Conservation (phyloP, 2,888 invertebrate genomes). For the Tholera decimalis region DNA sequence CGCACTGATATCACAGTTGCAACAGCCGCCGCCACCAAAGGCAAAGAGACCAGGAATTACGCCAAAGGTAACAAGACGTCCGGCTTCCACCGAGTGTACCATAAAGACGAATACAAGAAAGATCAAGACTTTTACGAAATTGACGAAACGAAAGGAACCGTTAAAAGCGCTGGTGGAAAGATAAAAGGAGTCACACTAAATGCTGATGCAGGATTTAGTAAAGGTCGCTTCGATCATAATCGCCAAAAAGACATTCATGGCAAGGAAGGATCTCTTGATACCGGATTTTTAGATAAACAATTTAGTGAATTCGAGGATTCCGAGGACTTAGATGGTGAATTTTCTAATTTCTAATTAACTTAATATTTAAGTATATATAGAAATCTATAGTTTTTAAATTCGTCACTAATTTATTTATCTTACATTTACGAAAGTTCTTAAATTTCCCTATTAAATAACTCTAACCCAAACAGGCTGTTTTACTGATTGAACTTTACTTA, state of each 20-base stretch:
- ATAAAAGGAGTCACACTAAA: slow-evolving; percentile 84
- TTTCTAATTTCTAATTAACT: slow-evolving; percentile 71
- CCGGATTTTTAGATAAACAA: slow-evolving; percentile 88
- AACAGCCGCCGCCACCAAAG: slow-evolving; percentile 82
- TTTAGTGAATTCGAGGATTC: slow-evolving; percentile 86
- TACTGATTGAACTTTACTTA: not conserved
- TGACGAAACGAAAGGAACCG: slow-evolving; percentile 88
- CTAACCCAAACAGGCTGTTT: not conserved
- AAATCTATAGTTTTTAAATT: not conserved
- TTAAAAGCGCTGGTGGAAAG: slow-evolving; percentile 88
- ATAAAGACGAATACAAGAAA: slow-evolving; percentile 92
- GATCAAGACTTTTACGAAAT: slow-evolving; percentile 92
- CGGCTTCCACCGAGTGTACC: slow-evolving; percentile 91
- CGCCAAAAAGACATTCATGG: slow-evolving; percentile 85
- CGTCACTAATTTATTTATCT: not conserved
- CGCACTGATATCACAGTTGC: slow-evolving; percentile 81
- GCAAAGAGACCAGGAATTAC: slow-evolving; percentile 87
- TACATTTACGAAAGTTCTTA: not conserved
- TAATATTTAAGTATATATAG: not conserved
- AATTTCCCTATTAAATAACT: not conserved
- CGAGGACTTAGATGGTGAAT: slow-evolving; percentile 83
- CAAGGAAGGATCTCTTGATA: slow-evolving; percentile 87
- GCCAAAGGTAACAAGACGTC: slow-evolving; percentile 91
- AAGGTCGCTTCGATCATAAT: slow-evolving; percentile 82
- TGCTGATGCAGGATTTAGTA: slow-evolving; percentile 84